phyloP scores from a whole-genome alignment of 2,888 invertebrate genomes.

The Drosophila hamatofila region DNA sequence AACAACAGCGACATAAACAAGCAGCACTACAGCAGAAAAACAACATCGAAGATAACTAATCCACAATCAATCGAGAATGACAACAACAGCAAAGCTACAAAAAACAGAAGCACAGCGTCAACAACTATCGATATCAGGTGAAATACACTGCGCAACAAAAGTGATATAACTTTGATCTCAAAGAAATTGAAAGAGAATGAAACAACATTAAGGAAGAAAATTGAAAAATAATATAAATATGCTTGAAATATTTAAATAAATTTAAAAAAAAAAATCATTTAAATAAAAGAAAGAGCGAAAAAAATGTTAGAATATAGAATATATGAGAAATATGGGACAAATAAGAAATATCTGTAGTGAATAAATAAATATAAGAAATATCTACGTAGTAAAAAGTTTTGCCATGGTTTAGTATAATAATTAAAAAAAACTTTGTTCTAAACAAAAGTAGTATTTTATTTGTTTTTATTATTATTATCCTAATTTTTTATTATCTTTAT shows the following conservation, averaged over 20 bases:
- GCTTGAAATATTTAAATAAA: neutral
- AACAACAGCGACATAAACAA: constrained; percentile 16
- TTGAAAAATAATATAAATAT: neutral
- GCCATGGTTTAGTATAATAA: too few species aligned
- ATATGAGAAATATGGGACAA: neutral
- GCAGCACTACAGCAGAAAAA: constrained; percentile 10
- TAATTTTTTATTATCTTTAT: too few species aligned
- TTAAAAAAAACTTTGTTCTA: too few species aligned
- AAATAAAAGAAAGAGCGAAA: neutral
- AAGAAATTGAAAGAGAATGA: neutral
- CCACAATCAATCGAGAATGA: constrained; percentile 72
- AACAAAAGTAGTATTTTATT: too few species aligned
- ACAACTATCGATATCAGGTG: constrained; percentile 72
- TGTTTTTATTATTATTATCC: too few species aligned
- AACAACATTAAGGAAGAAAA: neutral
- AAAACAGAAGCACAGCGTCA: constrained; percentile 42
- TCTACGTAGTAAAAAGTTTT: too few species aligned
- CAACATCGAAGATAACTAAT: constrained; percentile 51
- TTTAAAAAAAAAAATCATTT: neutral
- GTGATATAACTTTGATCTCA: neutral
- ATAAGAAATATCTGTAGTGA: too few species aligned
- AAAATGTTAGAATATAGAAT: too few species aligned
- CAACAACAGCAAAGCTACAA: constrained; percentile 46
- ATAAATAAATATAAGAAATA: too few species aligned
- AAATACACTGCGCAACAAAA: constrained; percentile 52